phyloP scores from a whole-genome alignment of 2,888 invertebrate genomes.

The Malthinus flaveolus region DNA sequence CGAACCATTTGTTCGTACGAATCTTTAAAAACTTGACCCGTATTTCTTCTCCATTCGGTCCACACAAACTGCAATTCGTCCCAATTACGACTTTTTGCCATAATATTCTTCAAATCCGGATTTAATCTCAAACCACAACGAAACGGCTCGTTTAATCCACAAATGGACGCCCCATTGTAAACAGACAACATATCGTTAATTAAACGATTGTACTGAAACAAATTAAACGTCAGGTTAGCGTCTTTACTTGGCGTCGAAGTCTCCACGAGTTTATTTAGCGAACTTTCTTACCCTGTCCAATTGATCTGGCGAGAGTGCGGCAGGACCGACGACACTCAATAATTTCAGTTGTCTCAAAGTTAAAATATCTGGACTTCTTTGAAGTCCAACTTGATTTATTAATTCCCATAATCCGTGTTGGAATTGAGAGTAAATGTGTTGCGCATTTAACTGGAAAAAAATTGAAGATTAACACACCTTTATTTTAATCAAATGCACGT shows the following conservation, averaged over 20 bases:
- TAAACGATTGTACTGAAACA: slow-evolving; percentile 77
- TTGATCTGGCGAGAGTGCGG: slow-evolving; percentile 81
- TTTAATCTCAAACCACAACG: slow-evolving; percentile 79
- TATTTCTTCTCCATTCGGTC: slow-evolving; percentile 88
- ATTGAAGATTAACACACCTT: not conserved
- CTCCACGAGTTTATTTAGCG: too few species aligned
- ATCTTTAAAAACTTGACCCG: slow-evolving; percentile 77
- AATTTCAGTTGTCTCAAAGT: slow-evolving; percentile 74
- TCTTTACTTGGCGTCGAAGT: not conserved
- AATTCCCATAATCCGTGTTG: slow-evolving; percentile 80
- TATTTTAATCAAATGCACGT: not conserved
- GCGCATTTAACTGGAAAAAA: slow-evolving; percentile 70
- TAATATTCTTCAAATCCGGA: slow-evolving; percentile 75
- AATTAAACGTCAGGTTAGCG: not conserved
- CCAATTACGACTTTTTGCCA: slow-evolving; percentile 84
- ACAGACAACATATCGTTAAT: slow-evolving; percentile 88
- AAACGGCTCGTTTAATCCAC: slow-evolving; percentile 82
- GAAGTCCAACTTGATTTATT: slow-evolving; percentile 68
- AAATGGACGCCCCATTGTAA: slow-evolving; percentile 83
- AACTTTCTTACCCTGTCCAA: slow-evolving; percentile 73
- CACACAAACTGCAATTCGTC: slow-evolving; percentile 86
- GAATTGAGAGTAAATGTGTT: slow-evolving; percentile 79
- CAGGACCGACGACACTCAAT: slow-evolving; percentile 80
- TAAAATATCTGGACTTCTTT: slow-evolving; percentile 68
- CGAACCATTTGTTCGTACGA: slow-evolving; percentile 79